Percentiles rank a stretch among this genome's conserved stretches.
These are phyloP conservation scores for Centropyge bicolor DNA, from an alignment of 2,797 vertebrate species.

Conservation along the genomic window DNA sequence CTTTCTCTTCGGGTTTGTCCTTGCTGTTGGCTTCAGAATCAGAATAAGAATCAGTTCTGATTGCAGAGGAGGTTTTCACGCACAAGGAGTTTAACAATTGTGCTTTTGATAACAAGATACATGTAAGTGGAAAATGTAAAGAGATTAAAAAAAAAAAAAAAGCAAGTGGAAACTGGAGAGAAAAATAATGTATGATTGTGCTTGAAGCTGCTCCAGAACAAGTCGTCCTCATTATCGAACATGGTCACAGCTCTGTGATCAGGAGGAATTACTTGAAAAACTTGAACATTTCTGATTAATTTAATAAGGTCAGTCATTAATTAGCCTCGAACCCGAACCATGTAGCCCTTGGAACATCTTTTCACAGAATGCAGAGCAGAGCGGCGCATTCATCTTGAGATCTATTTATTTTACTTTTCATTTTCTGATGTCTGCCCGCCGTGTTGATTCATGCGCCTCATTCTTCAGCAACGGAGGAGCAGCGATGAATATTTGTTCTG, in stretches of 20 bases:
- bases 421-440: slow-evolving; percentile 24
- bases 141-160: too few species aligned
- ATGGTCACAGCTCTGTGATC: slow-evolving; percentile 15
- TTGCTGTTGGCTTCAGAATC: slow-evolving; percentile 34
- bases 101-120: too few species aligned
- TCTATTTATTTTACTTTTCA: slow-evolving; percentile 33
- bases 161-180: not conserved
- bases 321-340: slow-evolving; percentile 14
- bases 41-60: too few species aligned
- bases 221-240: slow-evolving; percentile 25
- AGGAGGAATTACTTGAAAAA: not conserved
- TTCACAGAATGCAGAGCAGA: not conserved
- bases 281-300: slow-evolving; percentile 10
- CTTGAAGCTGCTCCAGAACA: slow-evolving; percentile 32
- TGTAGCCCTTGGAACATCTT: not conserved
- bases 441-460: slow-evolving; percentile 17
- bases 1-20: slow-evolving; percentile 41
- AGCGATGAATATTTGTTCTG: slow-evolving; percentile 27
- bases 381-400: slow-evolving; percentile 17
- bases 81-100: too few species aligned
- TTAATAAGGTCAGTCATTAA: not conserved
- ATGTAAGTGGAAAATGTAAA: too few species aligned
- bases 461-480: slow-evolving; percentile 25
- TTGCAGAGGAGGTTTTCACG: too few species aligned
- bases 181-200: slow-evolving; percentile 42